Base-by-base conservation (phyloP, 37 sponge, comb jelly and placozoan genomes). In the Chondrosia reniformis region DNA sequence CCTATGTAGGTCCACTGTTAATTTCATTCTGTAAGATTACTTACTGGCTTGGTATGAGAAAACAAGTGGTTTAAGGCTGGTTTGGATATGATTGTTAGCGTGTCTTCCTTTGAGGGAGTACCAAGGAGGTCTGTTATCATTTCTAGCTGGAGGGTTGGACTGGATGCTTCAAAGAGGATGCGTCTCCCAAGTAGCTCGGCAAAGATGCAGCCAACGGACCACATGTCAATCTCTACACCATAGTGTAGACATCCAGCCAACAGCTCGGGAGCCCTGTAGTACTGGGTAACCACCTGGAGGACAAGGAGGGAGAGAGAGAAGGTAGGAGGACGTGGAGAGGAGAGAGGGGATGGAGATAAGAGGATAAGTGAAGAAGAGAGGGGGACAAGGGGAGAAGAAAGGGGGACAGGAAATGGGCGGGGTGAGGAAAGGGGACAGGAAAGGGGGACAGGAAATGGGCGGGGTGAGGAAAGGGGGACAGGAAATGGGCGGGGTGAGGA, bases 201-300 rank as follows among this genome's bases (percentile, higher is more conserved):
- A 77, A 94, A 81, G 19, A 94, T 84, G 46, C 95, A 94, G 22
- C 95, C 95, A 36, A 94, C 87, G 45, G 95, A 83, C 95, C 95
- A 94, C 83, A 94, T 90, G 74, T 94, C 95, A 37, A 94, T 90
- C 44, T 81, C 95, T 21, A 88, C 77, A 45, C 76, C 89, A 63
- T 94, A 94, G 38, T 94, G 95, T 45, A 80, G 76, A 63, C 88
- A 94, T 30, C 91, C 95, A 67, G 92, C 88, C 75, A 94, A 64
- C 24, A 94, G 67, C 71, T 94, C 95, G 33, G 95, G 95, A 34
- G 95, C 95, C 10, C 95, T 65, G 76, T 94, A 94, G 67, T 84
- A 94, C 85, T 90, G 95, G 15, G 95, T 94, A 21, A 94, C 95
- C 24, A 94, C 95, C 77, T 76, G 52, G 3, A 74, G 4, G 30